Conservation (phyloP, 2,113 vertebrate species). For the Pseudopipra pipra region DNA sequence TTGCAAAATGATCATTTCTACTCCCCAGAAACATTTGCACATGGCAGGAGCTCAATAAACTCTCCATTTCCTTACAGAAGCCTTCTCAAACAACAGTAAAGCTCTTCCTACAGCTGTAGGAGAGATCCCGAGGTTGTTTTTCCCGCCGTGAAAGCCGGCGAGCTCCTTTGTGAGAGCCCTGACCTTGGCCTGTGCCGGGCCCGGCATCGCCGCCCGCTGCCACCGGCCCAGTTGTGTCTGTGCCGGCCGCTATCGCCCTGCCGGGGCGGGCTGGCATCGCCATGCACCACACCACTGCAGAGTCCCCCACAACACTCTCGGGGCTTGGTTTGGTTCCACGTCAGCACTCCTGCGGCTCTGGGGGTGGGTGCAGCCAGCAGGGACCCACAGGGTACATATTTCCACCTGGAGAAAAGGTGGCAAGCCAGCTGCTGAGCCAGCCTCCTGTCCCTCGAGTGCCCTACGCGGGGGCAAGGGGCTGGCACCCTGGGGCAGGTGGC, state of each 20-base stretch:
- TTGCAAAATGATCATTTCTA: background rate
- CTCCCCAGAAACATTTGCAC: background rate
- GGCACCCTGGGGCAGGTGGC: background rate
- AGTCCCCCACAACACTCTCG: rapidly evolving
- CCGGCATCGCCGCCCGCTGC: conserved; percentile 27
- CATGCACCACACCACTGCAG: background rate
- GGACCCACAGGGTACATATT: rapidly evolving
- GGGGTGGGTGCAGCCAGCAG: background rate
- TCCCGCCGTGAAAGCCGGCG: background rate
- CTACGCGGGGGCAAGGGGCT: rapidly evolving
- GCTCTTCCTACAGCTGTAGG: background rate
- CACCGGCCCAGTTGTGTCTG: conserved; percentile 56
- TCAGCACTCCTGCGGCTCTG: rapidly evolving
- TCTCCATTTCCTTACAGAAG: background rate
- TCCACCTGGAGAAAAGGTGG: rapidly evolving
- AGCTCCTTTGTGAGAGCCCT: background rate
- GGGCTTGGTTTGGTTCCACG: background rate
- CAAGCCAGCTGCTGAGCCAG: rapidly evolving
- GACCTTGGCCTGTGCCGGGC: conserved; percentile 35
- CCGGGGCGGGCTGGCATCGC: background rate
- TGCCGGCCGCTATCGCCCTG: background rate
- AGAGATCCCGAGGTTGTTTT: background rate
- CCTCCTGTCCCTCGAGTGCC: background rate
- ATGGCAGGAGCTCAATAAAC: background rate
- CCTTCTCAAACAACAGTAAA: background rate